Base-by-base conservation (phyloP, 2,797 vertebrate genomes). In the Meriones psammophilus region DNA sequence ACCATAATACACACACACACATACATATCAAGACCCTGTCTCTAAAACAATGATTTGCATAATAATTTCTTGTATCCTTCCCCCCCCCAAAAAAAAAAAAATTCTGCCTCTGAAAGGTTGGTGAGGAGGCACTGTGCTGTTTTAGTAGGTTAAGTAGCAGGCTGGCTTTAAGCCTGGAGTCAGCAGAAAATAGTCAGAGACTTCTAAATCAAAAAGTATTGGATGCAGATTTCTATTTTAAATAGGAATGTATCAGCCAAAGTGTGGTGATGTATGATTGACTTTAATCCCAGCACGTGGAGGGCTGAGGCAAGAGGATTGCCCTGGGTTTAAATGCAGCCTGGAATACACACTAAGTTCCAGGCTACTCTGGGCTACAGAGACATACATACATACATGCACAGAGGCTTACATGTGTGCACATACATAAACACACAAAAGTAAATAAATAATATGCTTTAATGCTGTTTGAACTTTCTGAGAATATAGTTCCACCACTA, bases 211-310 rank as follows among this genome's bases (percentile, higher is more conserved):
- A 95, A 33, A 22, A 92, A 93, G 77, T 84, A 96, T 3, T 84
- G 84, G 92, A 50, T 87, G 58, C 76, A 95, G 92, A 95, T 94
- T 96, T 93, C 89, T 95, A 93, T 96, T 92, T 89, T 94, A 20
- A 69, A 97, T 95, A 97, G 76, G 46, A 42, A 26, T 42, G 42
- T 28, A 50, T 30, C 74, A 39, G n/a, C 3, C 71, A 74, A 39
- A 42, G 20, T 50, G 26, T 30, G 14, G 24, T 56, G 30, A 17
- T 17, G 17, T 30, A 81, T 60, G 22, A 14, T 22, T 22, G 39
- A 39, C 39, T 39, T 39, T 39, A 39, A 39, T 39, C 39, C 39
- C 39, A 39, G 39, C 39, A 39, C 39, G 39, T 39, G 39, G 39
- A 39, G 39, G 39, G 39, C 39, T 39, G 39, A 39, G 39, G 39